Evolutionary conservation across 2,888 invertebrate species (phyloP), one percentile per base, ranked within the genome.

Genomic region (Latrodectus hesperus): DNA sequence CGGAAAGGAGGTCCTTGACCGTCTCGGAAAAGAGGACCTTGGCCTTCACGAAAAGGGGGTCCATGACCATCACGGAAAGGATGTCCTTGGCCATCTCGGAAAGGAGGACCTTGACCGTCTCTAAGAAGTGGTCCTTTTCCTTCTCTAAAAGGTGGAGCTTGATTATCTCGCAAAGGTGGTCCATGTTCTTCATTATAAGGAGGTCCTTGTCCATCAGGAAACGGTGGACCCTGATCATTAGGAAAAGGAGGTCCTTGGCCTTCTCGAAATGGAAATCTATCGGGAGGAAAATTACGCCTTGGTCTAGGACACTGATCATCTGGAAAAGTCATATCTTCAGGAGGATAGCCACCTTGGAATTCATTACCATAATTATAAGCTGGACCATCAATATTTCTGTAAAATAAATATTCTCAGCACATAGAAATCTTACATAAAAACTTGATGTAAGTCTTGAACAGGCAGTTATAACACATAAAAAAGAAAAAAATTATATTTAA

Each of bases 291-390:
- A 49, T 84, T 78, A 4, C 74, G 49, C 8, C 77, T 53, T 52
- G 77, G 64, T 52, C 74, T 38, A 38, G 68, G 55, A 26, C 51
- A 38, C 38, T 38, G 81, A 49, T 72, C 70, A 26, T 72, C 73
- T 38, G 64, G 75, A 75, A 64, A 70, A 38, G 38, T 4, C 38
- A 38, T 38, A 38, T 75, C 80, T 6, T 68, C 80, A 51, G 75
- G 51, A 52, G 85, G 85, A 51, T 75, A 75, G n/a, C 75, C 64
- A 17, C 52, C 52, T 64, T 60, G 78, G 52, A 12, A 12, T 16
- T 60, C 60, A 60, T 60, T n/a, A 10, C 14, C 14, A n/a, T 16
- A 60, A 60, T 60, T 60, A n/a, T 60, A 60, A 52, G 67, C 52
- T 75, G 75, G 75, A 16, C 53, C 75, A 49, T 71, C 71, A 38